Evolutionary conservation across 2,888 invertebrate genomes (phyloP), one percentile per base, ranked within the genome.

Genomic region (Chymomyza procnemis): DNA sequence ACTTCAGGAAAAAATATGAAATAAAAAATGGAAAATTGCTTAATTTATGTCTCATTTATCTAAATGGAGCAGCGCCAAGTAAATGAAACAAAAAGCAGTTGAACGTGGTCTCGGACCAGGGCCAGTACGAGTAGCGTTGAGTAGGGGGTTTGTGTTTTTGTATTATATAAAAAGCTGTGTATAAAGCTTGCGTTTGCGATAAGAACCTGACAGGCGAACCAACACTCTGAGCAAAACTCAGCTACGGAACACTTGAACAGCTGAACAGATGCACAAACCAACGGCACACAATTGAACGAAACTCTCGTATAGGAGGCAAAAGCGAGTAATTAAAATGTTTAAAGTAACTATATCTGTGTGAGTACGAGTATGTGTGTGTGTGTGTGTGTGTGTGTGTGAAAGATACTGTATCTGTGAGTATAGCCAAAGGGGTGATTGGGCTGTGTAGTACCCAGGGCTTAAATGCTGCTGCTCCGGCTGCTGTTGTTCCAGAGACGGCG

Each of bases 21-120:
- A 47, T 50, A 62, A 2, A 26, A 26, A 26, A 26, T 22, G 75
- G 77, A 86, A 83, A 83, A 86, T 83, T 83, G 81, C 85, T 83
- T 83, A 83, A 83, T 83, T 83, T 83, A 83, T 83, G 85, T 86
- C 79, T 81, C 82, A 81, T 81, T 83, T 83, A 82, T 82, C 87
- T 86, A 86, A 82, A 86, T 82, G 87, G 87, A 86, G 87, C 86
- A 84, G 64, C 61, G 58, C 18, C 46, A 63, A 69, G 72, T 67
- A 56, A 56, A 21, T 14, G 55, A 30, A 73, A 30, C 30, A 56
- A 56, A 56, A 56, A 56, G 21, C 54, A 21, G 54, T 54, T 21
- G 19, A 9, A 26, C 5, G 19, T 21, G 9, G 12, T 22, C 21
- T 14, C 54, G 18, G 50, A n/a, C 21, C 6, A 22, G 22, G 22